Evolutionary conservation across 2,888 invertebrate species (phyloP), one percentile per base, ranked within the genome.

Genomic region (Galerucella pusilla): DNA sequence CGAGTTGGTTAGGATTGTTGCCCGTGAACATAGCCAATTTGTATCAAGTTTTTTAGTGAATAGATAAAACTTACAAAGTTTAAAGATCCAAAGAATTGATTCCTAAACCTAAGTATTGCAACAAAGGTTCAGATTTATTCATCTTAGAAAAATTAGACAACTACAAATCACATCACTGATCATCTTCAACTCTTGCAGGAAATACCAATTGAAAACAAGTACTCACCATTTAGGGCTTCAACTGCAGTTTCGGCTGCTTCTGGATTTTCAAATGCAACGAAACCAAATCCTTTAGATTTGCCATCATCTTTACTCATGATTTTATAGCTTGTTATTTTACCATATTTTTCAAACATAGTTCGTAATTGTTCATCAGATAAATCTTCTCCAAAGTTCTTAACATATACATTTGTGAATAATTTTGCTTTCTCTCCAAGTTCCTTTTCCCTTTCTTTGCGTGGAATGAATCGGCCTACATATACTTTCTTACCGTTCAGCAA

Each of bases 401-500:
- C 96, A 89, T 98, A 99, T 4, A 99, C 98, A 89, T 99, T 99
- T 77, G 98, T 99, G 90, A 98, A 99, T 76, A 96, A 90, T 87
- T 97, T 97, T 70, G 97, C 97, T 86, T 96, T 97, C 87, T 99
- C 98, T 81, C 98, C 99, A 79, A 99, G 91, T 90, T 97, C 96
- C 93, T 97, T 97, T 91, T 98, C 96, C 85, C 99, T 96, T 89
- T 98, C 98, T 87, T 97, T 97, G 84, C 98, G 96, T 79, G 99
- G 97, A 88, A 99, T 96, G 89, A 99, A 99, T 87, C 96, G 94
- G 82, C 99, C 99, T 80, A 99, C 98, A 87, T 96, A 97, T 11
- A 97, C 99, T 91, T 98, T 99, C 88, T 99, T 99, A 75, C 96
- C 97, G 88, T 98, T 98, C 85, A 99, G 90, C 90, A 99, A 94